Percentiles rank a stretch among this genome's conserved stretches.
Evolutionary conservation across 2,797 vertebrate species (phyloP).

Genomic region (Jordanella pulchra): DNA sequence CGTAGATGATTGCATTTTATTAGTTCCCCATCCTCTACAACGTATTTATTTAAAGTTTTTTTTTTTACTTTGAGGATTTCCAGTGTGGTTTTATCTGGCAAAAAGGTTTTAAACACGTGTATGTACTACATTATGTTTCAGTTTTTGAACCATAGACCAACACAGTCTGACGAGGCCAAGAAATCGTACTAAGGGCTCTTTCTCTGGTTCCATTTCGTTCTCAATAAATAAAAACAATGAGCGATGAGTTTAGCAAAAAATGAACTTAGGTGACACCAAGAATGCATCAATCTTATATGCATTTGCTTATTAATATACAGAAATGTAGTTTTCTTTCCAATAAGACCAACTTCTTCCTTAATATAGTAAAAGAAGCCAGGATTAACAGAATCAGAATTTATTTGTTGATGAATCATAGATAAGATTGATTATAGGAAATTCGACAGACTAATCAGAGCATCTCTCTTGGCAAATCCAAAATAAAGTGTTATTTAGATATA

Average conservation of each 20-base stretch:
- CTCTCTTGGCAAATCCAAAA: not conserved
- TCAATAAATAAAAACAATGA: not conserved
- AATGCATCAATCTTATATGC: not conserved
- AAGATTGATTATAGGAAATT: not conserved
- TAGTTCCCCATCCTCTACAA: too few relatives aligned
- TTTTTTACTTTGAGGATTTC: too few relatives aligned
- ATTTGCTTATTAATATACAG: not conserved
- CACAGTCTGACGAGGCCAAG: not conserved
- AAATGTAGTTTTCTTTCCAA: not conserved
- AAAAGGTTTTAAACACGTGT: too few relatives aligned
- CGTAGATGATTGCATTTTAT: too few relatives aligned
- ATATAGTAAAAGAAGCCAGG: not conserved
- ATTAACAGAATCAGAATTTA: not conserved
- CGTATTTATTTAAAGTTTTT: too few relatives aligned
- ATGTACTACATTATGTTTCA: not conserved
- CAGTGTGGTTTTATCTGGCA: too few relatives aligned
- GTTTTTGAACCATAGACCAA: not conserved
- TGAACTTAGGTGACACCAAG: too few relatives aligned
- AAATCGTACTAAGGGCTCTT: not conserved
- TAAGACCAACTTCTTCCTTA: too few relatives aligned
- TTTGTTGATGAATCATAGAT: not conserved
- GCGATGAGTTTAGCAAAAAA: not conserved
- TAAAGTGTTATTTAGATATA: too few relatives aligned
- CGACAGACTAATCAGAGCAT: not conserved
- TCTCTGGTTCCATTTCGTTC: not conserved